phyloP scores from a whole-genome alignment of 1,140 invertebrate genomes.

The Eciton burchellii region DNA sequence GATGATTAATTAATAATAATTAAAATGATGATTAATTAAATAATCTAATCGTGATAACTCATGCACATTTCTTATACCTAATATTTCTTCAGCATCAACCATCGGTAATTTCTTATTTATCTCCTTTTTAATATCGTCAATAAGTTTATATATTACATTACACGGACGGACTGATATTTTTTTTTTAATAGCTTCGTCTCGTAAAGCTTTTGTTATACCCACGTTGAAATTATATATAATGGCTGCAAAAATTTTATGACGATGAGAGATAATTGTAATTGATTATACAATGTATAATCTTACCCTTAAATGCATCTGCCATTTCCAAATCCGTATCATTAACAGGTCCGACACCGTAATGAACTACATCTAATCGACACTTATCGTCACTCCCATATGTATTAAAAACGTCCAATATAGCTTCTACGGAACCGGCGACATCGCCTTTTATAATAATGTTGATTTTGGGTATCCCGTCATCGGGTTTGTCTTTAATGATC shows the following conservation, averaged over 20 bases:
- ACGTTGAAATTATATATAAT: constrained; percentile 96
- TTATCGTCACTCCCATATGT: constrained; percentile 91
- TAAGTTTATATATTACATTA: constrained; percentile 96
- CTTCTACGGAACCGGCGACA: constrained; percentile 96
- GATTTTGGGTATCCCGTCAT: constrained; percentile 84
- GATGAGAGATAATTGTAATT: constrained; percentile 8
- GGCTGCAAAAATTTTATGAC: constrained; percentile 83
- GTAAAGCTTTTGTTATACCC: constrained; percentile 85
- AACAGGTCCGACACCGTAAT: constrained; percentile 95
- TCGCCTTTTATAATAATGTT: constrained; percentile 90
- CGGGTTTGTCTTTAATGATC: constrained; percentile 85
- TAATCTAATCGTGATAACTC: neutral
- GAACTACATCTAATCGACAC: constrained; percentile 94
- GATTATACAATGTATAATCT: constrained; percentile 5
- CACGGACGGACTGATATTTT: constrained; percentile 88
- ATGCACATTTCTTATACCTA: constrained; percentile 86
- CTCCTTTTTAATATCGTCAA: constrained; percentile 95
- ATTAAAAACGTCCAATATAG: constrained; percentile 95
- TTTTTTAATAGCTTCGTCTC: constrained; percentile 85
- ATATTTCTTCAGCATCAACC: constrained; percentile 90
- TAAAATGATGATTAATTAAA: neutral
- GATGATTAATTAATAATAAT: constrained; percentile 12
- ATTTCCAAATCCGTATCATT: constrained; percentile 94
- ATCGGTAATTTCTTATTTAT: constrained; percentile 91
- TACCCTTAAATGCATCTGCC: constrained; percentile 93